Evolutionary conservation across 2,113 vertebrate species (phyloP).

Genomic region (Tautogolabrus adspersus): DNA sequence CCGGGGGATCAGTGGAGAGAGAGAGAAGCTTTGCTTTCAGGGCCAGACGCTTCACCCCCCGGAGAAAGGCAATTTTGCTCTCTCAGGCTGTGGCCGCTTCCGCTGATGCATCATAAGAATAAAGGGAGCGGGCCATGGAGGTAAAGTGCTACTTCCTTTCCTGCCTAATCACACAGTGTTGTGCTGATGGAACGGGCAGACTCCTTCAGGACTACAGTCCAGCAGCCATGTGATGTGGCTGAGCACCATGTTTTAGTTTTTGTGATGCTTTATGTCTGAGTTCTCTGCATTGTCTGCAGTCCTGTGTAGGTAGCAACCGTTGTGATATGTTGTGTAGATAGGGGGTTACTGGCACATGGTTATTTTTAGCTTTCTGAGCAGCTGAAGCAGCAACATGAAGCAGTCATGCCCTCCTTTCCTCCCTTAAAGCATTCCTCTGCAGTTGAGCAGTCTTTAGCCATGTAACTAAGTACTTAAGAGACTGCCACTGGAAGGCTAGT

Average conservation of each 20-base stretch:
- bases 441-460: conserved; percentile 3
- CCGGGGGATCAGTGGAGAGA: conserved; percentile 37
- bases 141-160: conserved; percentile 74
- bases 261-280: conserved; percentile 20
- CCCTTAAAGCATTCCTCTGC: conserved; percentile 45
- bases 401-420: conserved; percentile 37
- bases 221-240: conserved; percentile 5
- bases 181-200: conserved; percentile 1
- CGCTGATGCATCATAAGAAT: conserved; percentile 58
- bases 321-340: conserved; percentile 28
- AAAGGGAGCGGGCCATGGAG: conserved; percentile 73
- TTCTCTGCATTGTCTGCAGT: conserved; percentile 24
- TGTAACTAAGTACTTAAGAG: conserved; percentile 10
- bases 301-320: conserved; percentile 20
- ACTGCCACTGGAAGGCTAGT: conserved; percentile 22
- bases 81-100: conserved; percentile 27
- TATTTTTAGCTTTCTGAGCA: conserved; percentile 80
- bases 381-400: conserved; percentile 65
- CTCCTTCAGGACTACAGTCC: conserved; percentile 4
- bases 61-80: conserved; percentile 48
- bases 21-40: conserved; percentile 46
- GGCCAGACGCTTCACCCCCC: conserved; percentile 17
- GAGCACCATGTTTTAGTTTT: conserved; percentile 12
- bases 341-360: conserved; percentile 26
- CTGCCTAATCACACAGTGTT: conserved; percentile 19